Conservation (phyloP, 2,113 vertebrate species). For the Erythrolamprus reginae region DNA sequence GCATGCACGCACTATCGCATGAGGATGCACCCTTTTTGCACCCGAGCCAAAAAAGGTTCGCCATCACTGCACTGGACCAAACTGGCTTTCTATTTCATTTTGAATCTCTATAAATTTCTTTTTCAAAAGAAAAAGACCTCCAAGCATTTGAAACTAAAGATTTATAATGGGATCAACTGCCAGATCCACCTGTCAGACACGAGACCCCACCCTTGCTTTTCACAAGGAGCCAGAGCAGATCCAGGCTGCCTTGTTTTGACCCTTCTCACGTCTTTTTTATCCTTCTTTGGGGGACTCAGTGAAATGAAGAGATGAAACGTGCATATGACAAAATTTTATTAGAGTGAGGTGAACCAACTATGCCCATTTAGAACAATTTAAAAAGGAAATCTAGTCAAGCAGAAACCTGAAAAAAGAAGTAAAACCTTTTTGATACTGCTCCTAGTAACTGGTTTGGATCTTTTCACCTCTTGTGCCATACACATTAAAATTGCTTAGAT, state of each 20-base stretch:
- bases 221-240: neutral
- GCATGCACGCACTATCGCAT: too few relatives aligned
- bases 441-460: neutral
- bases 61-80: neutral
- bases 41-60: too few relatives aligned
- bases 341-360: neutral
- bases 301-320: neutral
- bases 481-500: neutral
- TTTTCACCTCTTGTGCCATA: neutral
- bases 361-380: neutral
- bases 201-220: neutral
- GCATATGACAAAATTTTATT: neutral
- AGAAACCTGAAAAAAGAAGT: neutral
- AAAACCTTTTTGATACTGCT: neutral
- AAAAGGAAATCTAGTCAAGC: neutral
- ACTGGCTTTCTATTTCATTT: neutral
- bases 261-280: neutral
- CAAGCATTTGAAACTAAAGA: neutral
- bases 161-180: neutral
- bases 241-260: neutral
- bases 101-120: neutral
- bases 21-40: too few relatives aligned
- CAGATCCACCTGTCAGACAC: neutral
- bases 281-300: neutral
- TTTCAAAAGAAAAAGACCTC: conserved; percentile 7